A percentile compares a stretch with the other conserved stretches of the same genome.
Evolutionary conservation across 2,888 invertebrate species (phyloP).

Genomic region (Cerastoderma edule): DNA sequence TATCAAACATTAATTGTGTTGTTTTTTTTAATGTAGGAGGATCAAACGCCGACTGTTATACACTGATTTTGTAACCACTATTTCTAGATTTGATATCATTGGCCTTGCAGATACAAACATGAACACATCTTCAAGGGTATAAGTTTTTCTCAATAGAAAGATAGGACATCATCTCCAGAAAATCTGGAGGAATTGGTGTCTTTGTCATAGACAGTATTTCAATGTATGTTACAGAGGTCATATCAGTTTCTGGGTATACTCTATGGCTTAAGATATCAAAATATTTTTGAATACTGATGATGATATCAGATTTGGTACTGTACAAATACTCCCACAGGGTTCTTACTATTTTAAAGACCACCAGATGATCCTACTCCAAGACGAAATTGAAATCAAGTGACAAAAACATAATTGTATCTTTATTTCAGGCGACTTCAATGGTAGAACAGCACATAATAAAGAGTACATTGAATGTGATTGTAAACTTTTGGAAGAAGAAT

Average conservation of each 20-base stretch:
- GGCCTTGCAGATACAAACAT: no score
- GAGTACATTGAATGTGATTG: neutral
- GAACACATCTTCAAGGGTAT: no score
- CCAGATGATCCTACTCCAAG: neutral
- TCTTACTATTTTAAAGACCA: neutral
- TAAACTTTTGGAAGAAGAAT: slow-evolving; percentile 5
- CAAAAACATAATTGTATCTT: neutral
- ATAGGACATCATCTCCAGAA: no score
- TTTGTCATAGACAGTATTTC: neutral
- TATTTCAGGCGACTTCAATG: slow-evolving; percentile 5
- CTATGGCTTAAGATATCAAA: neutral
- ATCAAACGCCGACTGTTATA: no score
- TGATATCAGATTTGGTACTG: neutral
- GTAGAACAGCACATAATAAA: neutral
- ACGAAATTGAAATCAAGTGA: neutral
- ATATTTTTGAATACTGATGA: neutral
- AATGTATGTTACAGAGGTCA: neutral
- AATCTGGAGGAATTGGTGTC: slow-evolving; percentile 19
- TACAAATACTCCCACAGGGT: neutral
- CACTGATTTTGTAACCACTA: no score
- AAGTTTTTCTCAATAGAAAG: no score
- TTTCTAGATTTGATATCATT: no score
- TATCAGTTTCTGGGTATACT: neutral
- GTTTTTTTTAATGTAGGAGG: no score
- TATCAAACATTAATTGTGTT: no score